Conservation (phyloP, 2,113 vertebrate species). For the Ramphastos sulfuratus region DNA sequence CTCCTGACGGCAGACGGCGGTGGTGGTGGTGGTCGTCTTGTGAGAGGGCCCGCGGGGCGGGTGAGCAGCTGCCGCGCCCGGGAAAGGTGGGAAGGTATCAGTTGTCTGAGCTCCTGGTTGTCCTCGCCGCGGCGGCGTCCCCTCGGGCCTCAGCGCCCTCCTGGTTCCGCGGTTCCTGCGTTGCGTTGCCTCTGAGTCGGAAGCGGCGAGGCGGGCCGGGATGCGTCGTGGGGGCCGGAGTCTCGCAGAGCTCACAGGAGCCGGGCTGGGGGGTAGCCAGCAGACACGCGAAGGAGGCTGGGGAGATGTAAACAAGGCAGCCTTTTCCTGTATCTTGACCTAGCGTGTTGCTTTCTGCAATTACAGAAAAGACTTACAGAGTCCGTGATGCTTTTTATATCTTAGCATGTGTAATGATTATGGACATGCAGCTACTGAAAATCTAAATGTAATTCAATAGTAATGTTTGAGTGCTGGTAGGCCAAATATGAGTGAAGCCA, state of each 20-base stretch:
- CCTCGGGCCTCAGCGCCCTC: not conserved
- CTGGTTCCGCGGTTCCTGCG: too few relatives aligned
- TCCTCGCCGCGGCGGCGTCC: too few relatives aligned
- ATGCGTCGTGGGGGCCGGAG: not conserved
- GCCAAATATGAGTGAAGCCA: rapidly evolving
- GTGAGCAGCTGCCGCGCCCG: not conserved
- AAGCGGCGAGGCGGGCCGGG: not conserved
- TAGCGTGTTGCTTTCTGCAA: rapidly evolving
- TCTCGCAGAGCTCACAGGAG: not conserved
- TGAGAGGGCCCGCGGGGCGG: not conserved
- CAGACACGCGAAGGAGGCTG: rapidly evolving
- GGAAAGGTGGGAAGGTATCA: not conserved
- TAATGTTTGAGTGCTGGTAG: rapidly evolving
- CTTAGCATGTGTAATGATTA: rapidly evolving
- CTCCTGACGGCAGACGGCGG: not conserved
- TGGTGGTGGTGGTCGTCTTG: not conserved
- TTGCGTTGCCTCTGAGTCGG: not conserved
- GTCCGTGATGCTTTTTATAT: rapidly evolving
- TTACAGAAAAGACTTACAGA: rapidly evolving
- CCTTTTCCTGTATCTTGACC: rapidly evolving
- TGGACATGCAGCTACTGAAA: rapidly evolving
- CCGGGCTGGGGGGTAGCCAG: too few relatives aligned
- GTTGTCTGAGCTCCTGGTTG: not conserved
- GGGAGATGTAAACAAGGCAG: not conserved
- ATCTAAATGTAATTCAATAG: rapidly evolving